Base-by-base conservation (phyloP, 2,797 vertebrate species). In the Yasuhikotakia modesta region DNA sequence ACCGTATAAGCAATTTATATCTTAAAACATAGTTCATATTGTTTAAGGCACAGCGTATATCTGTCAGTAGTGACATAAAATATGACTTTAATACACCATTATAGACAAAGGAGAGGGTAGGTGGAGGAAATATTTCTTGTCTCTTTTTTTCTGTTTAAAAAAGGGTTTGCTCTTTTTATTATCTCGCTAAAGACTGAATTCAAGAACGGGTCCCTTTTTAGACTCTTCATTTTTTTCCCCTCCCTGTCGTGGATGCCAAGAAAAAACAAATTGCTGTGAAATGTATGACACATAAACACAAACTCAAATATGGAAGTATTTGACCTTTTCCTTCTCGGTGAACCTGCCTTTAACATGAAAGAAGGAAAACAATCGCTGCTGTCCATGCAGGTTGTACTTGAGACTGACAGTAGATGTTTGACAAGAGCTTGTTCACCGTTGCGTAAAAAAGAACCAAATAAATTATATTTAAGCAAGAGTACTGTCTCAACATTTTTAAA, bases 21-120 rank as follows among this genome's bases (percentile, higher is more conserved):
- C 92, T 92, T 93, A 93, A 92, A 91, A 92, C 92, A 91, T 92
- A 93, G 91, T 94, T 94, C 92, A 93, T 93, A 93, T 93, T 92
- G 91, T 93, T 94, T 94, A 93, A 92, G 89, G 90, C 92, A 92
- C 86, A 75, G 86, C 86, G 85, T 93, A 92, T 91, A 92, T 93
- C 91, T 94, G 92, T 91, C 92, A 92, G 86, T 84, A 81, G 87
- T 90, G 89, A 92, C 83, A 82, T 86, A 87, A 94, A 92, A 93
- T 93, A 94, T 90, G 90, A 90, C 89, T 94, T 94, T 93, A 94
- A 94, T 94, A 93, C 90, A 88, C 83, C 87, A 86, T 90, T 83
- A 85, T 79, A 85, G 90, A 88, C 92, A 91, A 83, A 85, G 89
- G 79, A 81, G 83, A 88, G 89, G 89, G 91, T 86, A 87, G 87